A percentile compares a stretch with the other conserved stretches of the same genome.
These are phyloP conservation scores for Nymphicus hollandicus DNA, from an alignment of 2,113 vertebrate genomes.

Conservation along the genomic window DNA sequence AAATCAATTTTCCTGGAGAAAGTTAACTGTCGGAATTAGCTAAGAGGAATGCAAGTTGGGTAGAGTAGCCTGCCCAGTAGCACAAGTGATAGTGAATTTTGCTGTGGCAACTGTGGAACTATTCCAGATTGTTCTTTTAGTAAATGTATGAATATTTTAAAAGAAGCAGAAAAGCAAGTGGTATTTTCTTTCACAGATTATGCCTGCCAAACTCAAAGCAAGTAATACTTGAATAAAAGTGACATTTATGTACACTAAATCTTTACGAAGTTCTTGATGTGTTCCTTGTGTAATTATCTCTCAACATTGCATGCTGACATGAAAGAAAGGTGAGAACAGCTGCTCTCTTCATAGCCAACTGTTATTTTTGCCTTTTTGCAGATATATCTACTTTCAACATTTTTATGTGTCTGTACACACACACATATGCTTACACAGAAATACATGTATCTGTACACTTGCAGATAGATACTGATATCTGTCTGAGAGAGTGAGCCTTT, in stretches of 20 bases:
- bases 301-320: background rate
- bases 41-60: background rate
- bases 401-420: background rate
- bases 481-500: background rate
- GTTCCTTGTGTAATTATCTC: constrained; percentile 31
- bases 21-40: background rate
- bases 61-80: background rate
- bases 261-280: constrained; percentile 28
- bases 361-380: background rate
- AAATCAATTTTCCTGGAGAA: background rate
- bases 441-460: background rate
- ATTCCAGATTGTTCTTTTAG: background rate
- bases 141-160: background rate
- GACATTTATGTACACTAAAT: constrained; percentile 25
- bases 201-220: constrained; percentile 9
- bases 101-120: background rate
- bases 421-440: background rate
- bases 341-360: background rate
- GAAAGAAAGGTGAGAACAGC: background rate
- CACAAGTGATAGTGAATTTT: background rate
- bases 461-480: background rate
- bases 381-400: background rate
- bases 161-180: background rate
- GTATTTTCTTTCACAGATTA: background rate
- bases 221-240: constrained; percentile 4